A percentile compares a stretch with the other conserved stretches of the same genome.
These are phyloP conservation scores for Eilema depressum DNA, from an alignment of 2,888 invertebrate species.

Conservation along the genomic window DNA sequence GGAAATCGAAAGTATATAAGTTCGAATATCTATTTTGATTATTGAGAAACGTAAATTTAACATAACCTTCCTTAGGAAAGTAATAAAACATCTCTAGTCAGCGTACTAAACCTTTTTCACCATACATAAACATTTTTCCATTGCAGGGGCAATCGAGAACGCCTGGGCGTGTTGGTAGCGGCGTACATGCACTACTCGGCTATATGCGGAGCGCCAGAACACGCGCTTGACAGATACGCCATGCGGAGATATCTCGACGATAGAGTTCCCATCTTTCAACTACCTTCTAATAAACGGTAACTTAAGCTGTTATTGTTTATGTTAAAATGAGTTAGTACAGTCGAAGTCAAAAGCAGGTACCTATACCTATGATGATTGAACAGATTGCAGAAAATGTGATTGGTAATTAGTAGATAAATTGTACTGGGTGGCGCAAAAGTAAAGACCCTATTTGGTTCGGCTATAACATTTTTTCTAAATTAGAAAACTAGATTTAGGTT, in stretches of 20 bases:
- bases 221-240: constrained; percentile 96
- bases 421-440: too few relatives aligned
- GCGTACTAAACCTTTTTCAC: neutral
- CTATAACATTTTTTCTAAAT: too few relatives aligned
- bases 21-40: neutral
- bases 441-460: too few relatives aligned
- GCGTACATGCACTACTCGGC: constrained; percentile 98
- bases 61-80: neutral
- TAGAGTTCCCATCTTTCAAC: constrained; percentile 77
- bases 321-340: neutral
- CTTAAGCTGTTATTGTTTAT: neutral
- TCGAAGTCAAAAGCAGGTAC: too few relatives aligned
- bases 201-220: constrained; percentile 94
- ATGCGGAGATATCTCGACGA: constrained; percentile 96
- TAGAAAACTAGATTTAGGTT: too few relatives aligned
- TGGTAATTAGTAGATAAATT: too few relatives aligned
- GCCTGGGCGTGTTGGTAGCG: constrained; percentile 95
- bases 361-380: too few relatives aligned
- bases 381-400: too few relatives aligned
- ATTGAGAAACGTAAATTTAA: neutral
- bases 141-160: constrained; percentile 93
- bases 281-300: constrained; percentile 83
- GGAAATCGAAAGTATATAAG: neutral
- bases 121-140: constrained; percentile 31
- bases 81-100: neutral